Evolutionary conservation across 1,140 invertebrate species (phyloP), one percentile per base, ranked within the genome.

Genomic region (Melitaea cinxia): DNA sequence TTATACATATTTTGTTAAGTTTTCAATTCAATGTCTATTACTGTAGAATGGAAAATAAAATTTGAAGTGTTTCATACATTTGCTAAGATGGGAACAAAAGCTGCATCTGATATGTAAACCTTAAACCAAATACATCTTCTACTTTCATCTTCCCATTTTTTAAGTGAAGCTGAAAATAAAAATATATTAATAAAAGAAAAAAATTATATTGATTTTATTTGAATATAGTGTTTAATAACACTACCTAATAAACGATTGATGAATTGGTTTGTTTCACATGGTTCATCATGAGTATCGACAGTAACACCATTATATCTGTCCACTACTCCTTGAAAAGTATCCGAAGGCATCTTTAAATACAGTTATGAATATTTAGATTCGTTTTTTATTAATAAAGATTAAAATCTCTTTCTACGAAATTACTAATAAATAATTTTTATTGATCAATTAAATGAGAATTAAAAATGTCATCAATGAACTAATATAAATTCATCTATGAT

Each of bases 41-140:
- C n/a, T n/a, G n/a, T n/a, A n/a, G n/a, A n/a, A n/a, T n/a, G n/a
- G n/a, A 28, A 28, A 7, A 28, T 28, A 28, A 17, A 17, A 15
- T 42, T n/a, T 30, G n/a, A 35, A 23, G 6, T 6, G 23, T 19
- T n/a, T 55, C 23, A 90, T 91, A 95, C 94, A 85, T 95, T 93
- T 0, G 94, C 93, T 66, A 98, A 91, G 65, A 95, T 83, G 30
- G 97, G 96, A 52, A 98, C 93, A 94, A 96, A 96, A 9, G 93
- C 92, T 4, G 94, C 92, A 73, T 97, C 93, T 45, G 93, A 85
- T 33, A 94, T 90, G 75, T 93, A 80, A 2, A 98, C 94, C 82
- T 94, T 94, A 78, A 98, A 97, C 97, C 97, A 98, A 59, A 98
- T 93, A 23, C 94, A 94, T 68, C 96, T 91, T 75, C 93, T 93